phyloP scores from a whole-genome alignment of 2,888 invertebrate species.

The Rotaria magnacalcarata region DNA sequence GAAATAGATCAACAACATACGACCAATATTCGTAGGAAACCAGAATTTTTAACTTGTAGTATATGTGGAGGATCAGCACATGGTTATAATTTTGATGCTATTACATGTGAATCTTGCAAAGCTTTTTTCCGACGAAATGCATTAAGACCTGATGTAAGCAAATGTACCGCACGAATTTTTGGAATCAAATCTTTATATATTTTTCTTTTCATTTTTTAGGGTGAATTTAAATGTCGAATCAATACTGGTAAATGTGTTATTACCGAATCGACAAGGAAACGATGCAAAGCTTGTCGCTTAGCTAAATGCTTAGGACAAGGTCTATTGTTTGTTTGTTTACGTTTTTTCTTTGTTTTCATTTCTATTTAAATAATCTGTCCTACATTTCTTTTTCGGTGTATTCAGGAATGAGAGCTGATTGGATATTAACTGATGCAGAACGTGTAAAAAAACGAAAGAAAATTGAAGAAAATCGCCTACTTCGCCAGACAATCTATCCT shows the following conservation, averaged over 20 bases:
- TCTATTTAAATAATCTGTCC: neutral
- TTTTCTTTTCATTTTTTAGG: neutral
- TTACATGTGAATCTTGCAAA: conserved; percentile 9
- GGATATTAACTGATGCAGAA: neutral
- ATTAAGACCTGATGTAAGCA: neutral
- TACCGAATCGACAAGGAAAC: neutral
- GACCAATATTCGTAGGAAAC: neutral
- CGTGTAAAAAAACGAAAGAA: neutral
- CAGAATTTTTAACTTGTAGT: neutral
- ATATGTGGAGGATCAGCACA: neutral
- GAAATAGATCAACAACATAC: neutral
- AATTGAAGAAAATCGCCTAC: neutral
- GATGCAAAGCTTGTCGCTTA: neutral
- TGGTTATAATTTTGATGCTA: neutral
- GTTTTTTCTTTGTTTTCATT: neutral
- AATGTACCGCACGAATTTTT: neutral
- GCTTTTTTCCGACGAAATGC: conserved; percentile 8
- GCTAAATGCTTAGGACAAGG: neutral
- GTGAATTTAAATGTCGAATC: neutral
- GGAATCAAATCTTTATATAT: neutral
- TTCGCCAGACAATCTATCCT: neutral
- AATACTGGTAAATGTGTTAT: neutral
- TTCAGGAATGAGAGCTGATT: neutral
- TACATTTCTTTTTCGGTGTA: neutral
- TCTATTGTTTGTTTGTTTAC: neutral